Percentiles rank a stretch among this genome's conserved stretches.
These are phyloP conservation scores for Aphodius sticticus DNA, from an alignment of 2,888 invertebrate species.

Conservation along the genomic window DNA sequence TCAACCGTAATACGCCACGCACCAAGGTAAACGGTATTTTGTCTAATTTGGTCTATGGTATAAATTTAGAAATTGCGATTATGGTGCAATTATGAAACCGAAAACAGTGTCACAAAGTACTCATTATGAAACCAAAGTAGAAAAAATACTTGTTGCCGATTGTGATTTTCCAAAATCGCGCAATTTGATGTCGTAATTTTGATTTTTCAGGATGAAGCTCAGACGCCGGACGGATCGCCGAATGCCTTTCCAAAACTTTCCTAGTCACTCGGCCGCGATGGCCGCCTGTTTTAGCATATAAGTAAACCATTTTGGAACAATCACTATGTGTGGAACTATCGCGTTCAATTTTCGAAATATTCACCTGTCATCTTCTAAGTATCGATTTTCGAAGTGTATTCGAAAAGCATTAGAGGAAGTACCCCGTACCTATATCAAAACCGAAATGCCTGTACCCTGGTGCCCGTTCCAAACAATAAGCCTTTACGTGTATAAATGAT, in stretches of 20 bases:
- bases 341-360: slow-evolving; percentile 18
- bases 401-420: slow-evolving; percentile 16
- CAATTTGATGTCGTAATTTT: neutral
- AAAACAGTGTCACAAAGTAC: no score
- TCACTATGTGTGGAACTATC: slow-evolving; percentile 36
- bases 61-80: no score
- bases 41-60: no score
- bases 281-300: slow-evolving; percentile 47
- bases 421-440: neutral
- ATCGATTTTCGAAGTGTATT: neutral
- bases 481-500: slow-evolving; percentile 41
- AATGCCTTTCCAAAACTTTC: slow-evolving; percentile 58
- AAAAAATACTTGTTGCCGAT: no score
- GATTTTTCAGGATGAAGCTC: slow-evolving; percentile 54
- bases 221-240: slow-evolving; percentile 54
- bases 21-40: no score
- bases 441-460: slow-evolving; percentile 33
- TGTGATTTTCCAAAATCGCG: neutral
- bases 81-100: no score
- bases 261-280: slow-evolving; percentile 44
- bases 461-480: slow-evolving; percentile 45
- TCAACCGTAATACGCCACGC: no score
- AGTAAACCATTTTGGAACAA: slow-evolving; percentile 34
- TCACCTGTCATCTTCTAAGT: slow-evolving; percentile 12
- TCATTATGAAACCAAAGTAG: no score